Evolutionary conservation across 2,797 vertebrate genomes (phyloP).

Genomic region (Acanthornis magna): DNA sequence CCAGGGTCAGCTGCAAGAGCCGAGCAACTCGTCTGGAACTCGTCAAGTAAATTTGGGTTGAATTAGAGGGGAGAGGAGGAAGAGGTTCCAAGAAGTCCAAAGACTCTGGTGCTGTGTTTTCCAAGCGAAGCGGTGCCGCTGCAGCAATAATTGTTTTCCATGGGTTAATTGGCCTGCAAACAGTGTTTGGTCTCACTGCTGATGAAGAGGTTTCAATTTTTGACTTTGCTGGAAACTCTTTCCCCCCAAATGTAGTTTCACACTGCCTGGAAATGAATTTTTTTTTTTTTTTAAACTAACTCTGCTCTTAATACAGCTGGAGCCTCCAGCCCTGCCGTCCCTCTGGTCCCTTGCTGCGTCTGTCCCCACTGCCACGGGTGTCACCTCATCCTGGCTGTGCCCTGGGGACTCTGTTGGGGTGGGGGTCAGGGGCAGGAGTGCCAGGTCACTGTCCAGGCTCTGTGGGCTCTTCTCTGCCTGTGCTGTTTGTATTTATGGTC

Average conservation of each 20-base stretch:
- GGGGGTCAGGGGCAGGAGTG: background rate
- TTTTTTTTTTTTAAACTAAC: background rate
- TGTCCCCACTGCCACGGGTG: background rate
- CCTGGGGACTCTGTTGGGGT: background rate
- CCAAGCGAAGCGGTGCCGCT: background rate
- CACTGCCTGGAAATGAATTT: background rate
- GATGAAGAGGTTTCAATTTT: background rate
- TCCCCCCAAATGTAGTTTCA: background rate
- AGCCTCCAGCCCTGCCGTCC: background rate
- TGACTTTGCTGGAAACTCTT: background rate
- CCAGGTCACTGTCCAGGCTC: background rate
- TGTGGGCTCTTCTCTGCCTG: background rate
- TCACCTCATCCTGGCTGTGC: background rate
- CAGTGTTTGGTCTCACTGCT: background rate
- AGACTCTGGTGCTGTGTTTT: background rate
- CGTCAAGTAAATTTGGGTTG: background rate
- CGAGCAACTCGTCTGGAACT: fast-evolving
- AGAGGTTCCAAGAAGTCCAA: background rate
- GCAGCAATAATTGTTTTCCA: background rate
- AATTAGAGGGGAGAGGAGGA: background rate
- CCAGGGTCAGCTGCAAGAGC: background rate
- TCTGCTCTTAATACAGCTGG: background rate
- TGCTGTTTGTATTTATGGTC: background rate
- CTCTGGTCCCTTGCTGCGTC: fast-evolving
- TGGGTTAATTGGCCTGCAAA: conserved; percentile 31